phyloP scores from a whole-genome alignment of 2,888 invertebrate genomes.

The Cotesia congregata region DNA sequence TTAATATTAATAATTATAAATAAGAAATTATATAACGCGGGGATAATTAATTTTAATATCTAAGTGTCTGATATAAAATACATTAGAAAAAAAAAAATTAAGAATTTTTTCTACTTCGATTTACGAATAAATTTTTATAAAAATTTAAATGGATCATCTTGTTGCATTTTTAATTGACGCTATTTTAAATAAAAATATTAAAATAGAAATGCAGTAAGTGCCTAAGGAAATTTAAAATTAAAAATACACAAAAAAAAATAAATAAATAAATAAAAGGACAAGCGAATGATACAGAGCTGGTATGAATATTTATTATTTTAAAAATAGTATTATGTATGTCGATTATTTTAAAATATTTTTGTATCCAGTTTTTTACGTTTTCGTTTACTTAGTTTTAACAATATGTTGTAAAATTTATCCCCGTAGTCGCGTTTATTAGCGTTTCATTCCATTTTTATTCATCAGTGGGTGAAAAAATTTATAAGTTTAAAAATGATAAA shows the following conservation, averaged over 20 bases:
- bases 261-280: too few relatives aligned
- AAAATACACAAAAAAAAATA: too few relatives aligned
- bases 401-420: background rate
- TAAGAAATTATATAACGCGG: background rate
- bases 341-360: background rate
- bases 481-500: conserved; percentile 34
- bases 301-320: too few relatives aligned
- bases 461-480: background rate
- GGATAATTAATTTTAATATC: background rate
- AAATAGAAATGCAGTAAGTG: background rate
- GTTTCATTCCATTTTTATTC: background rate
- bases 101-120: background rate
- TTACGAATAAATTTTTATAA: background rate
- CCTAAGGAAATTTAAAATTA: background rate
- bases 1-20: background rate
- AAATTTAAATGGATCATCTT: background rate
- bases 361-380: background rate
- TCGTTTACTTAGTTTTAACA: background rate
- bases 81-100: too few relatives aligned
- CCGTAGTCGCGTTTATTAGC: background rate
- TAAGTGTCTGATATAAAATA: too few relatives aligned
- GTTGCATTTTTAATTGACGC: background rate
- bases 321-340: too few relatives aligned
- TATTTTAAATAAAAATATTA: background rate
- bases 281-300: too few relatives aligned